Evolutionary conservation across 2,113 vertebrate genomes (phyloP).

Genomic region (Colius striatus): DNA sequence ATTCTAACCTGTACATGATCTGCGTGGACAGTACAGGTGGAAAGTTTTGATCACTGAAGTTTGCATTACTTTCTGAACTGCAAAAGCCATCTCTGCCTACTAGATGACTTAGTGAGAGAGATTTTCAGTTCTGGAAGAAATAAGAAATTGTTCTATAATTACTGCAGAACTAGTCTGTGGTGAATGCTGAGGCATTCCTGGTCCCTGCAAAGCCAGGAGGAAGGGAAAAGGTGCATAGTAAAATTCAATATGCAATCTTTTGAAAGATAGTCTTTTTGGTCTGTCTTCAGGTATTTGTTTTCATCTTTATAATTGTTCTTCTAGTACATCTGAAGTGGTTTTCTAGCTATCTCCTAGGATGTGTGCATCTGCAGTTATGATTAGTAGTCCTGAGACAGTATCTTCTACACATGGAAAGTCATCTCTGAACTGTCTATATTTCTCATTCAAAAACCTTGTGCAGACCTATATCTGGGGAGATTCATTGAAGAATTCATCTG

Average conservation of each 20-base stretch:
- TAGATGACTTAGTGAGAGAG: background rate
- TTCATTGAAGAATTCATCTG: background rate
- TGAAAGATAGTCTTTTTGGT: background rate
- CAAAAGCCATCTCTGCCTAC: background rate
- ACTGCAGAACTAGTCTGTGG: background rate
- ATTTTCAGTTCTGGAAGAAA: background rate
- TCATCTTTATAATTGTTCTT: background rate
- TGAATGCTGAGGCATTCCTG: background rate
- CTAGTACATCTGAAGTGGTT: background rate
- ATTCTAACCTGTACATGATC: background rate
- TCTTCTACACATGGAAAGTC: background rate
- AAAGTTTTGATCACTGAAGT: background rate
- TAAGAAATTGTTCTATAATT: background rate
- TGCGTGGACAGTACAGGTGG: background rate
- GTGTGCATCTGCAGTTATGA: background rate
- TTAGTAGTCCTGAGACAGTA: background rate
- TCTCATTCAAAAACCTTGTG: background rate
- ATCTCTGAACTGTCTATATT: background rate
- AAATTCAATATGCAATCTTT: background rate
- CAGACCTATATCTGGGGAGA: background rate
- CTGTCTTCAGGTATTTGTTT: slow-evolving; percentile 30
- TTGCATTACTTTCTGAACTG: background rate
- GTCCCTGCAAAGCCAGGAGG: background rate
- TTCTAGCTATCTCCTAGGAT: background rate
- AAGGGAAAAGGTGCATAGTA: background rate